These are phyloP conservation scores for Scaptomyza caliginosa DNA, from an alignment of 2,888 invertebrate species.

Conservation along the genomic window DNA sequence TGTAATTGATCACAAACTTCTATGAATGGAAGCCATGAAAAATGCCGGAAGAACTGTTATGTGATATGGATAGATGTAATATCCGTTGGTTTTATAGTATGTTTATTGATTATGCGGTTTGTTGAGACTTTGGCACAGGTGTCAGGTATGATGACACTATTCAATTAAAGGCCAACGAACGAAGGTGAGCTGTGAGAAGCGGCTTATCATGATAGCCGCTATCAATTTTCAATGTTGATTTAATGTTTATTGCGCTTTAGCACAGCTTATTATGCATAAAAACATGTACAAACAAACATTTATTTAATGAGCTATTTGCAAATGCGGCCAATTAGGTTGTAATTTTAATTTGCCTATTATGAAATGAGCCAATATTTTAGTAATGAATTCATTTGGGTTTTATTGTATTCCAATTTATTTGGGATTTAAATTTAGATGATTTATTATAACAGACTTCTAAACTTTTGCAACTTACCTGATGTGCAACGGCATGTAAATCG, in stretches of 20 bases:
- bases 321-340: not conserved
- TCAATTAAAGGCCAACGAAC: not conserved
- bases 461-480: conserved; percentile 52
- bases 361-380: not conserved
- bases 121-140: conserved; percentile 59
- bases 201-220: not conserved
- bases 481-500: conserved; percentile 72
- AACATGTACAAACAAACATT: not conserved
- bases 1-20: conserved; percentile 14
- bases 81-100: conserved; percentile 2
- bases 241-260: not conserved
- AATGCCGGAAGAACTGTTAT: conserved; percentile 54
- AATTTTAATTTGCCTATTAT: not conserved
- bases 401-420: not conserved
- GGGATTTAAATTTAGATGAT: not conserved
- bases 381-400: not conserved
- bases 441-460: not conserved
- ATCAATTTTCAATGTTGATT: not conserved
- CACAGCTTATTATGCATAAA: not conserved
- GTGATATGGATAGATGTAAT: conserved; percentile 28
- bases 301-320: not conserved
- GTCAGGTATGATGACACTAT: conserved; percentile 35
- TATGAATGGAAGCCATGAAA: conserved; percentile 38
- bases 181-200: not conserved
- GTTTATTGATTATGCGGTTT: conserved; percentile 55